A percentile compares a stretch with the other conserved stretches of the same genome.
These are phyloP conservation scores for Mugil cephalus DNA, from an alignment of 2,113 vertebrate species.

Conservation along the genomic window DNA sequence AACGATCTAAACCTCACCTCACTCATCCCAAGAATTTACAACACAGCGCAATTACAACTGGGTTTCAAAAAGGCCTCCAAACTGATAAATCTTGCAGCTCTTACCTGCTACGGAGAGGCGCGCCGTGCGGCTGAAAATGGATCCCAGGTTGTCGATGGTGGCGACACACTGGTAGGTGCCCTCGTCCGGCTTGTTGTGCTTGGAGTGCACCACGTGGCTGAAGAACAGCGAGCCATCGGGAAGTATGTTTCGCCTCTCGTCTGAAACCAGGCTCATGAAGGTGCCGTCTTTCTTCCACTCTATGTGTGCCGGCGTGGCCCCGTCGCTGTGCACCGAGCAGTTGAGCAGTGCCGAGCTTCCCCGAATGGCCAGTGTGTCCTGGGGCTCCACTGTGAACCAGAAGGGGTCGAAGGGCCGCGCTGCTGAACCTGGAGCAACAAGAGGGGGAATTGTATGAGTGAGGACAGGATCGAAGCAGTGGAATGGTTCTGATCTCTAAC, in stretches of 20 bases:
- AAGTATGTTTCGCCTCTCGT: conserved; percentile 91
- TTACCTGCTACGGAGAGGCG: conserved; percentile 93
- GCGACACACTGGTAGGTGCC: conserved; percentile 97
- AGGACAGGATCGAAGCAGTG: no score
- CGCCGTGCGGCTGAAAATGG: conserved; percentile 93
- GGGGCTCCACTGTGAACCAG: conserved; percentile 93
- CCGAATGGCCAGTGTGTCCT: conserved; percentile 87
- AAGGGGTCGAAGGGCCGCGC: conserved; percentile 92
- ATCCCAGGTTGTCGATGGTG: conserved; percentile 93
- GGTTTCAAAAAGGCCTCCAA: no score
- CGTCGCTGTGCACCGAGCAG: conserved; percentile 90
- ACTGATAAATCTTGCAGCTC: no score
- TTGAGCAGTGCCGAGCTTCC: conserved; percentile 90
- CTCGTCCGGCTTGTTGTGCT: conserved; percentile 97
- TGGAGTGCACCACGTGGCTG: conserved; percentile 92
- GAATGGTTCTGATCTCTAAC: neutral
- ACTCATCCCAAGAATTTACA: no score
- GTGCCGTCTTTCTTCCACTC: conserved; percentile 98
- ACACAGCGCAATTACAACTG: no score
- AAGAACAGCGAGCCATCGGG: conserved; percentile 93
- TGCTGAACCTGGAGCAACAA: conserved; percentile 81
- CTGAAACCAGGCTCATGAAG: conserved; percentile 90
- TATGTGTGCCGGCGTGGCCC: conserved; percentile 80
- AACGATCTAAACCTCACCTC: no score
- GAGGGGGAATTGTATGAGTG: neutral